Evolutionary conservation across 2,797 vertebrate genomes (phyloP).

Genomic region (Pterois miles): DNA sequence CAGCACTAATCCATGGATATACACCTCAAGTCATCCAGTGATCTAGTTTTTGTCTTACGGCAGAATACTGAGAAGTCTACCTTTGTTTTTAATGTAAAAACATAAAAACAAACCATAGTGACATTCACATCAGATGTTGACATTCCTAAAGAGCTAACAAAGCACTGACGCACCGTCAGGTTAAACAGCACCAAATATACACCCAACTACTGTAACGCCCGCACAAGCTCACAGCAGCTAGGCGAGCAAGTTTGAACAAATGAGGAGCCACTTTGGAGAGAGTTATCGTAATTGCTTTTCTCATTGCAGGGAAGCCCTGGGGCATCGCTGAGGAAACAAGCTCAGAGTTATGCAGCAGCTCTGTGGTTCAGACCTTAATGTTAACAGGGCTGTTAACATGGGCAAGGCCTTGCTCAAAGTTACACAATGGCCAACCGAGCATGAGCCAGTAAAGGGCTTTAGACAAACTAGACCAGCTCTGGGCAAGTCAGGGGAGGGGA

Average conservation of each 20-base stretch:
- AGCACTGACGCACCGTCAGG: constrained; percentile 38
- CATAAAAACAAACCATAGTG: constrained; percentile 3
- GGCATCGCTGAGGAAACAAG: constrained; percentile 59
- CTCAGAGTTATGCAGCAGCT: constrained; percentile 36
- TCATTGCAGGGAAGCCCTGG: constrained; percentile 65
- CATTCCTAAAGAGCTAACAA: constrained; percentile 39
- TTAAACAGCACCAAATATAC: constrained; percentile 34
- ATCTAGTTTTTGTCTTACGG: constrained; percentile 31
- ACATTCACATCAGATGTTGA: background rate
- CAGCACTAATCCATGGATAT: constrained; percentile 3
- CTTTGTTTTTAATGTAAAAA: background rate
- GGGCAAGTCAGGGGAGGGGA: constrained; percentile 3
- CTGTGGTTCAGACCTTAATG: constrained; percentile 51
- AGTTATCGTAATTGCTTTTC: constrained; percentile 69
- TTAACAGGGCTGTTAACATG: constrained; percentile 57
- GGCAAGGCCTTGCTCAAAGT: constrained; percentile 47
- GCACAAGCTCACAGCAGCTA: constrained; percentile 59
- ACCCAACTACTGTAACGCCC: constrained; percentile 35
- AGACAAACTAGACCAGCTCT: constrained; percentile 39
- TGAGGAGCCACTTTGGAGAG: constrained; percentile 53
- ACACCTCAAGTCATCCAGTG: constrained; percentile 15
- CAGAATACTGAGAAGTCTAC: constrained; percentile 5
- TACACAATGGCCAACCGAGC: constrained; percentile 56
- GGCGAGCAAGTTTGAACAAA: constrained; percentile 76
- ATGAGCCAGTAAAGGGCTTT: constrained; percentile 34